A percentile compares a stretch with the other conserved stretches of the same genome.
phyloP scores from a whole-genome alignment of 2,797 vertebrate genomes.

The Corythornis leucogaster region DNA sequence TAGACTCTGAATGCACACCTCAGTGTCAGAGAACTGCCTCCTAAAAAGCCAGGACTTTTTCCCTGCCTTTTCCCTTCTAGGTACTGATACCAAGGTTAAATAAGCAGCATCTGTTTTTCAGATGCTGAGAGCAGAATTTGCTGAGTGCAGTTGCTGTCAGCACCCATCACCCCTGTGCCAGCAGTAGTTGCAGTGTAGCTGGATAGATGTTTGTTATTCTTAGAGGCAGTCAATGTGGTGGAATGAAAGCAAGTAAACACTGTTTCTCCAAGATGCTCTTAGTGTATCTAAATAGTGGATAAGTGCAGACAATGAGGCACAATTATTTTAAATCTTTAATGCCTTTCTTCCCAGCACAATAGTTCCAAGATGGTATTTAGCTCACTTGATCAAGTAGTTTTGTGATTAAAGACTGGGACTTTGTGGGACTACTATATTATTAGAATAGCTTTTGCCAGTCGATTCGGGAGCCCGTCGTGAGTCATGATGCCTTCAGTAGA shows the following conservation, averaged over 20 bases:
- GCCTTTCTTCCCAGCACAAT: background rate
- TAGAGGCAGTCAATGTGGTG: background rate
- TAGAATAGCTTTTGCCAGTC: too few species aligned
- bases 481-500: too few species aligned
- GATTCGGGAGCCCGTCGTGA: too few species aligned
- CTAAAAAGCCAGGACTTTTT: background rate
- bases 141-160: background rate
- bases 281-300: background rate
- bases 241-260: background rate
- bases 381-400: too few species aligned
- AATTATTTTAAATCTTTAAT: background rate
- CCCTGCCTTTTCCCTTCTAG: background rate
- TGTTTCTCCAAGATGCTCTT: background rate
- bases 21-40: background rate
- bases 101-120: background rate
- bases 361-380: too few species aligned
- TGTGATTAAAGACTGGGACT: too few species aligned
- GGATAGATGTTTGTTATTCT: background rate
- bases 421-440: too few species aligned
- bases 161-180: background rate
- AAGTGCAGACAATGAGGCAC: background rate
- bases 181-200: background rate
- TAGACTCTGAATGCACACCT: background rate
- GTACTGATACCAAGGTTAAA: background rate
- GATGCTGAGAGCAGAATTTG: background rate